Base-by-base conservation (phyloP, 2,888 invertebrate species). In the Ichneumon xanthorius region DNA sequence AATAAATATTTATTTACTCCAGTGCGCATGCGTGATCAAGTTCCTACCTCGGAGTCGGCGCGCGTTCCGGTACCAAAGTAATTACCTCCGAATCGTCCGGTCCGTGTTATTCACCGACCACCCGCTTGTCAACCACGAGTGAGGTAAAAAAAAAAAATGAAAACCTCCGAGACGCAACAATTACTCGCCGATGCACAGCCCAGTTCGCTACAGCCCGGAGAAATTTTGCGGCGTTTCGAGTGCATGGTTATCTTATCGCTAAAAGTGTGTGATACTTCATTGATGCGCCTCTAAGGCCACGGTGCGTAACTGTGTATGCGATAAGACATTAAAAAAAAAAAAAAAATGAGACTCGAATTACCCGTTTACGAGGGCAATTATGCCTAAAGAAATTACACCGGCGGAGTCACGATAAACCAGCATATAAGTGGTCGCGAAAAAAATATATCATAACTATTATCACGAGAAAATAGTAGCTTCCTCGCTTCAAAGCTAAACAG, bases 221-320 rank as follows among this genome's bases (percentile, higher is more conserved):
- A 40, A 72, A 40, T 16, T 58, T 26, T 9, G 2, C 22, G 40
- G 40, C 22, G 40, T 40, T 70, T 70, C 4, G 1, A 40, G 55
- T 14, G 40, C 33, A 0, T 5, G 33, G 40, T 45, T 72, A 72
- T 72, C 72, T 72, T 72, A 72, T 72, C 72, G 26, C 72, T 58
- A 22, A 5, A 11, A 71, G 14, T 55, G 55, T 22, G 22, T 55
- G 37, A 55, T 19, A 22, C 40, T 58, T 58, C 58, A 55, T 72
- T 72, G 72, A 58, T 58, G 72, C 58, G 6, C 72, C 33, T 19
- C 11, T 9, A 19, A 22, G 45, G 16, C 16, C 26, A 26, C 55
- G 11, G 19, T 22, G 55, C 48, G 16, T 58, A 40, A 40, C 58
- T 58, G 58, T 72, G 55, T 55, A 4, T 1, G 19, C 9, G 55